Evolutionary conservation across 35 echinoderm and acorn worm genomes (phyloP), one percentile per base, ranked within the genome.

Genomic region (Hemicentrotus pulcherrimus): DNA sequence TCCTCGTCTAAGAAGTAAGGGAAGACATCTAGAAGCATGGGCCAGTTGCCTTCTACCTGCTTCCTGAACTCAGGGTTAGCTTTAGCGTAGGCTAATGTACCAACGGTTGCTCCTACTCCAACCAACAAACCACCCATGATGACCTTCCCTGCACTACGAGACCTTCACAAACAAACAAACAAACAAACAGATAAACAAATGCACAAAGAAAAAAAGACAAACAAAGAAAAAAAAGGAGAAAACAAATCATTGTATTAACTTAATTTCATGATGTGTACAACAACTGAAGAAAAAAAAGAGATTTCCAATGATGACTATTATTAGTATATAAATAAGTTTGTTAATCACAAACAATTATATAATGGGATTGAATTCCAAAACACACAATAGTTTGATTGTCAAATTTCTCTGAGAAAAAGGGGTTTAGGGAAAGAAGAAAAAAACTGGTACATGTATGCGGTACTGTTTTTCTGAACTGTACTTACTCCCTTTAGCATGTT

Each of bases 21-120:
- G 24, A 95, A 91, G 16, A 98, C 61, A 52, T 94, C 95, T 30
- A 97, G 86, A 15, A 99, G 94, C 46, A 99, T 87, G 13, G 98
- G 98, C 97, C 96, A 98, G 95, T 99, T 98, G 86, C 95, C 98
- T 61, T 99, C 98, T 46, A 99, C 97, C 47, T 99, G 98, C 91
- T 95, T 96, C 33, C 98, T 91, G 85, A 99, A 99, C 32, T 99
- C 98, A 31, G 98, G 98, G 61, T 99, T 97, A 10, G 95, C 94
- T 92, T 97, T 98, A n/a, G 96, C 98, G 65, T 98, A 99, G 33
- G 96, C 96, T 15, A 98, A 32, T 7, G 95, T 96, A 9, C 98
- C 98, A 19, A 61, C 96, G 4, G 96, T 47, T 13, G 96, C 94
- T 31, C 98, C 98, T 91, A 88, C 96, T 89, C 94, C 88, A 22